Evolutionary conservation across 2,113 vertebrate species (phyloP).

Genomic region (Orycteropus afer): DNA sequence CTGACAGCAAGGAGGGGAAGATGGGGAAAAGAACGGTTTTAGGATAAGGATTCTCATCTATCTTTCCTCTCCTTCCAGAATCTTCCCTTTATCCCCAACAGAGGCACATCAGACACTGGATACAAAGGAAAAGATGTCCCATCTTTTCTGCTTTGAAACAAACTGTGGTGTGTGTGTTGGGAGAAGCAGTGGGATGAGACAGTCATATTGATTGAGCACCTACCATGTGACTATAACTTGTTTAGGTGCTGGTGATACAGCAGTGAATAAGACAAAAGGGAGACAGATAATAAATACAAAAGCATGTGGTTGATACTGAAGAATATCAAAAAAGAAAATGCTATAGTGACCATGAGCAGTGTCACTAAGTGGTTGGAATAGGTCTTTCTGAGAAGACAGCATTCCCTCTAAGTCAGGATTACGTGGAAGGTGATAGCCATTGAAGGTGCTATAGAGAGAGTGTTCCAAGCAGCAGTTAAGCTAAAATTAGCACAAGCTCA

Average conservation of each 20-base stretch:
- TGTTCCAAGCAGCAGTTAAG: too few relatives aligned
- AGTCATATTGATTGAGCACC: neutral
- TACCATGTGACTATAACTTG: neutral
- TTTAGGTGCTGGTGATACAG: neutral
- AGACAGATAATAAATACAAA: rapidly evolving
- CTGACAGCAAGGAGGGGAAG: neutral
- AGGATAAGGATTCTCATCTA: neutral
- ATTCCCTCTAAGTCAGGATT: rapidly evolving
- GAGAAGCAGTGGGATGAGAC: neutral
- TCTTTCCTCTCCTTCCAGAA: neutral
- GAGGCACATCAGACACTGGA: neutral
- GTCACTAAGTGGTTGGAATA: neutral
- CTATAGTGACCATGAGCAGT: rapidly evolving
- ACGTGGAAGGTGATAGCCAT: neutral
- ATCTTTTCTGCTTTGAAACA: neutral
- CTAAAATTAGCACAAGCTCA: neutral
- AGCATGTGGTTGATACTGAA: neutral
- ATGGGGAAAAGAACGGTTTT: rapidly evolving
- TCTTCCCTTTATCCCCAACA: neutral
- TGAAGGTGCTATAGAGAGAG: rapidly evolving
- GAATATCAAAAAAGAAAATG: neutral
- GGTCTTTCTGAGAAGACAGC: neutral
- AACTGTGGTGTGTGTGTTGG: neutral
- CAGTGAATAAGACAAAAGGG: neutral
- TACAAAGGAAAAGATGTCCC: neutral